Percentiles rank a stretch among this genome's conserved stretches.
These are phyloP conservation scores for Halichoerus grypus DNA, from an alignment of 2,113 vertebrate species.

Conservation along the genomic window DNA sequence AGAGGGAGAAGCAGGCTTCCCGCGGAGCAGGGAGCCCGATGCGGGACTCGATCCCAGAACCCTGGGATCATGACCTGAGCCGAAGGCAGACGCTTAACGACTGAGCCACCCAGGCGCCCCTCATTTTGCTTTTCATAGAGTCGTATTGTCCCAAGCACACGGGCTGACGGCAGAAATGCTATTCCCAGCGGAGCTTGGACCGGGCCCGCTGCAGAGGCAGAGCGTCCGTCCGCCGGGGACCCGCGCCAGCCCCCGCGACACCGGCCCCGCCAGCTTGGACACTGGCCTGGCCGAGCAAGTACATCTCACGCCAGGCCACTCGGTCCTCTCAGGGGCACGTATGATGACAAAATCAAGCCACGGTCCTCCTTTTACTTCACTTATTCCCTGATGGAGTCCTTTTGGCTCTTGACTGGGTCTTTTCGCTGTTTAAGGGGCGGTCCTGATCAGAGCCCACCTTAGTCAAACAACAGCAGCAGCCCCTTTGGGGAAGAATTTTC, in stretches of 20 bases:
- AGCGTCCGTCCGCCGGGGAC: neutral
- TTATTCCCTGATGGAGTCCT: neutral
- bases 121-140: constrained; percentile 46
- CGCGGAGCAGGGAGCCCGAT: too few species aligned
- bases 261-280: neutral
- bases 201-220: neutral
- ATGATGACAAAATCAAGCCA: constrained; percentile 35
- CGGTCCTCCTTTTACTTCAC: neutral
- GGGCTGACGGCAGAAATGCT: neutral
- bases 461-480: neutral
- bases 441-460: neutral
- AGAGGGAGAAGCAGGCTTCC: too few species aligned
- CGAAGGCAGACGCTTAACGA: too few species aligned
- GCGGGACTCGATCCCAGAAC: too few species aligned
- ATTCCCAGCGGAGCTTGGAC: neutral
- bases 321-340: neutral
- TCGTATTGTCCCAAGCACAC: neutral
- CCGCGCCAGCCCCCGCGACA: too few species aligned
- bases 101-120: too few species aligned
- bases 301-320: neutral
- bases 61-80: too few species aligned
- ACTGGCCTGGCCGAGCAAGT: neutral
- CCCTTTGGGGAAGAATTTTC: neutral
- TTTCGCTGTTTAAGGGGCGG: neutral
- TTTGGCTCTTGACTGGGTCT: neutral